Percentiles rank a stretch among this genome's conserved stretches.
phyloP scores from a whole-genome alignment of 2,888 invertebrate genomes.

The Drosophila macrothrix region DNA sequence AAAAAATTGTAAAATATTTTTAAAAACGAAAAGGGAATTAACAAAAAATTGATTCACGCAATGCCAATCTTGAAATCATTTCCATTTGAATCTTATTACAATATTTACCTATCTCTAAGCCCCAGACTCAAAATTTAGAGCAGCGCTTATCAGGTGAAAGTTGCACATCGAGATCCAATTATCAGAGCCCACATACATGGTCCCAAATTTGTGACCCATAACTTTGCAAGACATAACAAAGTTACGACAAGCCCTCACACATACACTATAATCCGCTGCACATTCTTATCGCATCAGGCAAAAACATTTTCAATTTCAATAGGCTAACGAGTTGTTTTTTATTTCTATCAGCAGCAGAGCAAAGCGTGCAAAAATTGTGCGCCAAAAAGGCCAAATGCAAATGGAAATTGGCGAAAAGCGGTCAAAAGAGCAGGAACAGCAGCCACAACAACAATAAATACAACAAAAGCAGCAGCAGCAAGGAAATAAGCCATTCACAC shows the following conservation, averaged over 20 bases:
- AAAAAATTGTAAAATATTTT: not conserved
- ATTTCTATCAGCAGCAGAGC: slow-evolving; percentile 60
- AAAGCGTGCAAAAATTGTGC: slow-evolving; percentile 68
- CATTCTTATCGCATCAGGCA: slow-evolving; percentile 72
- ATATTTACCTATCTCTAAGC: not conserved
- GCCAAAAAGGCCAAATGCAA: slow-evolving; percentile 73
- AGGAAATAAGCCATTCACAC: slow-evolving; percentile 80
- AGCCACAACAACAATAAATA: slow-evolving; percentile 46
- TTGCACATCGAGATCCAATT: slow-evolving; percentile 49
- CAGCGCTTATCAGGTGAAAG: slow-evolving; percentile 34
- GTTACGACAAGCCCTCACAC: slow-evolving; percentile 38
- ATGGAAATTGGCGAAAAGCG: slow-evolving; percentile 60
- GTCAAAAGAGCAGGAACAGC: slow-evolving; percentile 66
- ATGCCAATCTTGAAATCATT: not conserved
- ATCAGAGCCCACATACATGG: slow-evolving; percentile 42
- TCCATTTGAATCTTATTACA: not conserved
- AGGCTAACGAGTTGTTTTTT: slow-evolving; percentile 72
- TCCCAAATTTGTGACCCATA: slow-evolving; percentile 56
- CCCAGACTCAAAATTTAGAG: slow-evolving; percentile 6
- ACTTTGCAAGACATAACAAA: slow-evolving; percentile 50
- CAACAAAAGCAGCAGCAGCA: slow-evolving; percentile 53
- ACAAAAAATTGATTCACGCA: not conserved
- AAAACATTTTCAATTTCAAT: slow-evolving; percentile 80
- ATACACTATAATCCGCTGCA: slow-evolving; percentile 48
- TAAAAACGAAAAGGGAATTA: not conserved